Evolutionary conservation across 1,140 invertebrate genomes (phyloP).

Genomic region (Tetragonula clypearis): DNA sequence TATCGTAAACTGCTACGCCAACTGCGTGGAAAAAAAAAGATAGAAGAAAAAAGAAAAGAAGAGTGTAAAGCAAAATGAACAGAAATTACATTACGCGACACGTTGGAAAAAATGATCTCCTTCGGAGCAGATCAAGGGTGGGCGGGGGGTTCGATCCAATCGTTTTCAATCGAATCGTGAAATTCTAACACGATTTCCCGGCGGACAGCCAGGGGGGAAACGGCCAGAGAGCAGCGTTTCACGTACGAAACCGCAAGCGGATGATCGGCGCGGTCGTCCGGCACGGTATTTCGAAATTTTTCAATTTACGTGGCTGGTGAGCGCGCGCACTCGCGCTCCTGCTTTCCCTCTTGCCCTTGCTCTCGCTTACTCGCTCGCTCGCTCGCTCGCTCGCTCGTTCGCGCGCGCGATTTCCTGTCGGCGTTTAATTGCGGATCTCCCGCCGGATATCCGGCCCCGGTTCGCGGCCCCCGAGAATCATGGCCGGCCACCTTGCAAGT

Average conservation of each 20-base stretch:
- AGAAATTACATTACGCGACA: background rate
- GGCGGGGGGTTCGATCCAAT: conserved; percentile 21
- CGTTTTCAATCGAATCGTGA: conserved; percentile 30
- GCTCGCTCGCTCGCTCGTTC: background rate
- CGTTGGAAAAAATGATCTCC: conserved; percentile 5
- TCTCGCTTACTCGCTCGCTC: background rate
- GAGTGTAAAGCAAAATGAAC: background rate
- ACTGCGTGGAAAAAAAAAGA: background rate
- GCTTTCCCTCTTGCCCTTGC: no score
- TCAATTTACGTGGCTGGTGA: conserved; percentile 33
- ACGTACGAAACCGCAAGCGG: conserved; percentile 36
- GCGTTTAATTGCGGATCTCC: conserved; percentile 49
- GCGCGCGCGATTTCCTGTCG: conserved; percentile 23
- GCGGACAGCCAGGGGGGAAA: background rate
- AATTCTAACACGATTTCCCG: conserved; percentile 32
- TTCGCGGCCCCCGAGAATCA: conserved; percentile 21
- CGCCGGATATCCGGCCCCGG: conserved; percentile 17
- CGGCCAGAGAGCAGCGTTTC: conserved; percentile 17
- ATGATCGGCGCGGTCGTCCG: conserved; percentile 41
- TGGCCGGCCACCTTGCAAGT: conserved; percentile 37
- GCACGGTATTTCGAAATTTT: conserved; percentile 45
- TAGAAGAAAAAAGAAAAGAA: background rate
- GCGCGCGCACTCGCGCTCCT: background rate
- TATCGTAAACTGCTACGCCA: background rate
- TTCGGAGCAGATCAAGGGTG: conserved; percentile 6